Base-by-base conservation (phyloP, 2,113 vertebrate species). In the Oryctolagus cuniculus region DNA sequence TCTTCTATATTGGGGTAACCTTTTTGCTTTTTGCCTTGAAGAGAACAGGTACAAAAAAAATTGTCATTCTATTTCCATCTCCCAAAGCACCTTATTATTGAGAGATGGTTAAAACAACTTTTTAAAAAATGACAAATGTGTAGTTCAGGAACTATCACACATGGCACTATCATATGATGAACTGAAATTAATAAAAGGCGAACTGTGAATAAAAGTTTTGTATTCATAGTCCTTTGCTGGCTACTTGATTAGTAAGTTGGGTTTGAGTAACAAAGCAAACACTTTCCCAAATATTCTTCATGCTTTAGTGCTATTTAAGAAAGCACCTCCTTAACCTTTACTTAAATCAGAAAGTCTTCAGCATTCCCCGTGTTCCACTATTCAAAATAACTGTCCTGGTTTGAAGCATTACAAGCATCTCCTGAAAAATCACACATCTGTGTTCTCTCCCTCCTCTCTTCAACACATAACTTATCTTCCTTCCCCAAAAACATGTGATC, bases 141-240 rank as follows among this genome's bases (percentile, higher is more conserved):
- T 72, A 80, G 6, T 34, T 90, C 63, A n/a, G 93, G 91, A 92
- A 77, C 36, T 38, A 90, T 53, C 63, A 95, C 64, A 84, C 66
- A 51, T 87, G 24, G 94, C 89, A 74, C 75, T 64, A 90, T 94
- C 87, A 90, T 93, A 80, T 63, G 10, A 93, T n/a, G 83, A 84
- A 82, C 69, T 86, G 49, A 93, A 82, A 51, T 64, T 84, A 93
- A 67, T 86, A 82, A 74, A 77, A 73, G 31, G 25, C 29, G 67
- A 89, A 77, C 22, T 53, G 55, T 88, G 7, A 82, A 74, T 90
- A 75, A 95, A 95, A 61, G 36, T 2, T 69, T 31, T 82, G 69
- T 79, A 19, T 38, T 34, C 36, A 82, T 0, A 38, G 63, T 53
- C 24, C 53, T 90, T 84, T 24, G 82, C 67, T 93, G 61, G 63